Conservation (phyloP, 2,113 vertebrate species). For the Leucopternis melanops region DNA sequence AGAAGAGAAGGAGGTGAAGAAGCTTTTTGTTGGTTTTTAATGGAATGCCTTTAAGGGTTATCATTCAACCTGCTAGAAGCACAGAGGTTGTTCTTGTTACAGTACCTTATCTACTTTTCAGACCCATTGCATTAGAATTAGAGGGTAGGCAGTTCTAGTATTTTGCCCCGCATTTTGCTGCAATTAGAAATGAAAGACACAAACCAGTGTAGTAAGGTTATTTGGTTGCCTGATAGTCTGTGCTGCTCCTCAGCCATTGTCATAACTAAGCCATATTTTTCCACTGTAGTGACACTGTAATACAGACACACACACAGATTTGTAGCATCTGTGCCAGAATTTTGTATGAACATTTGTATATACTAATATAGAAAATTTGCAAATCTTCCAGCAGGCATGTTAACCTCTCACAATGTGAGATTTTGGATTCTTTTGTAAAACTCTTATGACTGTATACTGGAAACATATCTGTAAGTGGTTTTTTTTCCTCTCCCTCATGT, state of each 20-base stretch:
- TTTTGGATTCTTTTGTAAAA: not conserved
- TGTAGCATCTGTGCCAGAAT: conserved; percentile 17
- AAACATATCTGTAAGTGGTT: not conserved
- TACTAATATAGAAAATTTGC: not conserved
- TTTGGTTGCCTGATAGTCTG: not conserved
- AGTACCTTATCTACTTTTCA: not conserved
- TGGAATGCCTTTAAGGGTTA: conserved; percentile 19
- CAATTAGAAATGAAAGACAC: conserved; percentile 23
- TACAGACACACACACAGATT: not conserved
- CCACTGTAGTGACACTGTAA: not conserved
- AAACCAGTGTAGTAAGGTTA: not conserved
- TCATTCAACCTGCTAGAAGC: conserved; percentile 4
- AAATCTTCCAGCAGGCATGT: not conserved
- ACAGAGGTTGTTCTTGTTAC: not conserved
- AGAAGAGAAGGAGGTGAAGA: not conserved
- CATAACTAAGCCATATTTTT: conserved; percentile 3
- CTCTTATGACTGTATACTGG: not conserved
- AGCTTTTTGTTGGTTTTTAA: conserved; percentile 15
- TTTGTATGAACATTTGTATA: not conserved
- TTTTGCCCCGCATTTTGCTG: conserved; percentile 1
- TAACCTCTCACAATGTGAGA: not conserved
- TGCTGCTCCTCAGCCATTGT: not conserved
- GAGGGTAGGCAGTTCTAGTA: not conserved
- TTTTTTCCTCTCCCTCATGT: not conserved
- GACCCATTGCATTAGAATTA: not conserved